A percentile compares a stretch with the other conserved stretches of the same genome.
Evolutionary conservation across 2,888 invertebrate species (phyloP).

Genomic region (Rotaria magnacalcarata): DNA sequence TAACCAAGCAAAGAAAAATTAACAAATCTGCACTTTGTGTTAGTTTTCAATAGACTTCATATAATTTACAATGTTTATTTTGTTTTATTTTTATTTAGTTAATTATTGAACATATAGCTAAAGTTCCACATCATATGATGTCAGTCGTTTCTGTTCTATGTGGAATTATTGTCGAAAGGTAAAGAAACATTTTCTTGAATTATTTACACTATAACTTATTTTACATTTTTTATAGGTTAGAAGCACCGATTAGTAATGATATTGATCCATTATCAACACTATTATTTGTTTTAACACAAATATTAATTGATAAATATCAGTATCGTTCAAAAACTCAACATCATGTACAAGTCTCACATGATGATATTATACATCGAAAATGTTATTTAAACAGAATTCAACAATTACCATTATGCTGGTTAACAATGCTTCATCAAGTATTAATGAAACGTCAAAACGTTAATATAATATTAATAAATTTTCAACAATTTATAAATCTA

Average conservation of each 20-base stretch:
- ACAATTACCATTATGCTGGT: constrained; percentile 5
- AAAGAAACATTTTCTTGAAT: not conserved
- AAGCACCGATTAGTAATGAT: not conserved
- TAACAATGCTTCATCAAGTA: not conserved
- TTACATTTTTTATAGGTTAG: not conserved
- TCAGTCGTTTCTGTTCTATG: not conserved
- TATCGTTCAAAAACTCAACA: not conserved
- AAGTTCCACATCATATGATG: not conserved
- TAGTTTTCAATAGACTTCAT: too few relatives aligned
- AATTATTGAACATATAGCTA: not conserved
- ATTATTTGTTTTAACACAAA: not conserved
- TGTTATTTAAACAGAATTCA: not conserved
- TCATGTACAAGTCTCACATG: not conserved
- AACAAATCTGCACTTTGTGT: too few relatives aligned
- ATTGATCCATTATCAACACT: not conserved
- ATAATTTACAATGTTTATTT: too few relatives aligned
- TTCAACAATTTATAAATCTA: not conserved
- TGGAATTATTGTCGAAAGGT: constrained; percentile 7
- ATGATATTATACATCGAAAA: not conserved
- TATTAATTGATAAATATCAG: not conserved
- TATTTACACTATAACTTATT: not conserved
- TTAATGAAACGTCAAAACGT: not conserved
- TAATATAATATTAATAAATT: not conserved
- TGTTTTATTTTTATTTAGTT: not conserved
- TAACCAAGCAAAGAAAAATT: too few relatives aligned